These are phyloP conservation scores for Trachelus troglodyta DNA, from an alignment of 2,888 invertebrate genomes.

Conservation along the genomic window DNA sequence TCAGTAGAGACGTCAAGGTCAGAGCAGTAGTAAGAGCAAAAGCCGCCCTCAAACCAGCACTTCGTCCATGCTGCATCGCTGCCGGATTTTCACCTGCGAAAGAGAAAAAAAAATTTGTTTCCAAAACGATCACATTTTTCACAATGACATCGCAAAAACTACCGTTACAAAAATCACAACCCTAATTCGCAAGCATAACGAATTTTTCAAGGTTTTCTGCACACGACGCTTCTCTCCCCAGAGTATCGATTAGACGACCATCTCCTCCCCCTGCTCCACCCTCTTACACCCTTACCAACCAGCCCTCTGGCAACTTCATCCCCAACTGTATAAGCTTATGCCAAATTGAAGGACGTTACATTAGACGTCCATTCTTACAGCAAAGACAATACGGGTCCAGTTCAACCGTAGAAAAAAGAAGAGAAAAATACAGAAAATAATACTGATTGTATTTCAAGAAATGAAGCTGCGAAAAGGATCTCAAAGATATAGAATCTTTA, in stretches of 20 bases:
- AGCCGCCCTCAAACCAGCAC: constrained; percentile 43
- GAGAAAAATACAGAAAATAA: not conserved
- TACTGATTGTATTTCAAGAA: not conserved
- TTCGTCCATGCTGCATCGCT: constrained; percentile 62
- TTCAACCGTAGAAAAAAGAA: not conserved
- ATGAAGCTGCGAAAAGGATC: not conserved
- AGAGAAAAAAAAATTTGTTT: constrained; percentile 1
- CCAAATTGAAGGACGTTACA: not conserved
- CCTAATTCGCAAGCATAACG: not conserved
- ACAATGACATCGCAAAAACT: not conserved
- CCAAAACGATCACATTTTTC: too few species aligned
- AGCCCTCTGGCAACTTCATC: not conserved
- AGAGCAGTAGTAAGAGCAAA: constrained; percentile 48
- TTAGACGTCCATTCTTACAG: not conserved
- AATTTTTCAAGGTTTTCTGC: not conserved
- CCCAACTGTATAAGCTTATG: not conserved
- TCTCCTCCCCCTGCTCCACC: not conserved
- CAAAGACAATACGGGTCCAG: not conserved
- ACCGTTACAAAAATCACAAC: not conserved
- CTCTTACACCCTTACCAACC: not conserved
- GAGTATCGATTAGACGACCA: not conserved
- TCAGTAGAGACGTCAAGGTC: constrained; percentile 51
- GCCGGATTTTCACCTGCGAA: constrained; percentile 63
- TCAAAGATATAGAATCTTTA: not conserved
- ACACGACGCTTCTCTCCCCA: not conserved